Conservation (phyloP, 2,113 vertebrate species). For the Passer montanus region DNA sequence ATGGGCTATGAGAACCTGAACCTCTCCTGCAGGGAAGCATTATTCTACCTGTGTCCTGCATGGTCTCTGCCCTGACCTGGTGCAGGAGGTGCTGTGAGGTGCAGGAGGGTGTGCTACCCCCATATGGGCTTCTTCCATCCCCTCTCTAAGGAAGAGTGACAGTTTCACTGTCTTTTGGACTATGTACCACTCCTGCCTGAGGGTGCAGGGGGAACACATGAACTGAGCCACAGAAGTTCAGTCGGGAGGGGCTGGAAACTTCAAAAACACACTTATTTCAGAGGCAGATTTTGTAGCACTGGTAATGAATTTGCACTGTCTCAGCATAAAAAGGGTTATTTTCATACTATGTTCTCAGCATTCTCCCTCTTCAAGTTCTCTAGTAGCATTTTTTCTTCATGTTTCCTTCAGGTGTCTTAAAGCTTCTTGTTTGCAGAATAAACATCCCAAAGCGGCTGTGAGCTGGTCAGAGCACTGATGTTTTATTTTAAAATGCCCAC, state of each 20-base stretch:
- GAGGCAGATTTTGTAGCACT: not conserved
- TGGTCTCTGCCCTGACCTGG: not conserved
- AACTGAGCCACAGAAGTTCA: not conserved
- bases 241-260: accelerated
- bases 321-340: not conserved
- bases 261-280: not conserved
- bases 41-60: accelerated
- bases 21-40: not conserved
- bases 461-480: conserved; percentile 6
- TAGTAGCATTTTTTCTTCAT: not conserved
- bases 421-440: conserved; percentile 12
- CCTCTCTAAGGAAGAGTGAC: not conserved
- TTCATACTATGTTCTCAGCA: not conserved
- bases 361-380: not conserved
- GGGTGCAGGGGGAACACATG: not conserved
- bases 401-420: conserved; percentile 32
- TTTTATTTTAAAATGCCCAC: conserved; percentile 49
- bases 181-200: not conserved
- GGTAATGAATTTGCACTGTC: not conserved
- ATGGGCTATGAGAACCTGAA: not conserved
- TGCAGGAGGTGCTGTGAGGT: not conserved
- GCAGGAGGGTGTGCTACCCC: not conserved
- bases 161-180: not conserved
- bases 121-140: accelerated
- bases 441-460: not conserved